Evolutionary conservation across 2,888 invertebrate species (phyloP).

Genomic region (Aethes cnicana): DNA sequence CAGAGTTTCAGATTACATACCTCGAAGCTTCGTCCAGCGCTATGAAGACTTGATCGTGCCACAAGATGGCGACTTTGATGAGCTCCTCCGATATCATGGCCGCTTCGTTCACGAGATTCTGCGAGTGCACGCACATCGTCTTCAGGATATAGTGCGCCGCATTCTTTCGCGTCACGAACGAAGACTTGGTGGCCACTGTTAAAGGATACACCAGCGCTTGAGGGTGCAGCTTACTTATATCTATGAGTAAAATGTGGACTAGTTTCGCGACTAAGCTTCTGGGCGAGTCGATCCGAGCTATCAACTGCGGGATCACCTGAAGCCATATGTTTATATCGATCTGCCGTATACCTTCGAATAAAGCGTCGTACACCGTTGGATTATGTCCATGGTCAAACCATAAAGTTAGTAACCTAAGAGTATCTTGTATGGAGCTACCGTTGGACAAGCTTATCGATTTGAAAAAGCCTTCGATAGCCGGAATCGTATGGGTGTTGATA

Average conservation of each 20-base stretch:
- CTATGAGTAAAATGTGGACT: constrained; percentile 96
- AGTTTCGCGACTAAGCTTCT: constrained; percentile 93
- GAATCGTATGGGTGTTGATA: constrained; percentile 87
- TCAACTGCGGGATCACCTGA: constrained; percentile 99
- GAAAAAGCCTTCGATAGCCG: constrained; percentile 97
- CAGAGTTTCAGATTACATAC: constrained; percentile 39
- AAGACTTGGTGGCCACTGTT: constrained; percentile 98
- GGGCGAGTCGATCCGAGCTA: constrained; percentile 98
- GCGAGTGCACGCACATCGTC: constrained; percentile 97
- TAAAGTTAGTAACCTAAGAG: constrained; percentile 93
- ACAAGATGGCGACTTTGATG: constrained; percentile 98
- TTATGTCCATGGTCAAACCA: constrained; percentile 99
- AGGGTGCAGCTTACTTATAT: constrained; percentile 98
- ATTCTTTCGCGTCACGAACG: constrained; percentile 89
- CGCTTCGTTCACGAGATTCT: constrained; percentile 95
- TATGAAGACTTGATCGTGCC: constrained; percentile 94
- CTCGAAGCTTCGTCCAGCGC: constrained; percentile 96
- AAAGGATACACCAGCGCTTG: constrained; percentile 98
- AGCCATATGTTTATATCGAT: constrained; percentile 99
- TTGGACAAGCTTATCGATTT: constrained; percentile 95
- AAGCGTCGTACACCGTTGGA: constrained; percentile 94
- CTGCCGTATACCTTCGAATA: constrained; percentile 94
- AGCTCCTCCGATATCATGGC: constrained; percentile 97
- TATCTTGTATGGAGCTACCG: constrained; percentile 97
- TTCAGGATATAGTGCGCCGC: constrained; percentile 97